A percentile compares a stretch with the other conserved stretches of the same genome.
Evolutionary conservation across 1,140 invertebrate genomes (phyloP).

Genomic region (Druon quercuslanigerum): DNA sequence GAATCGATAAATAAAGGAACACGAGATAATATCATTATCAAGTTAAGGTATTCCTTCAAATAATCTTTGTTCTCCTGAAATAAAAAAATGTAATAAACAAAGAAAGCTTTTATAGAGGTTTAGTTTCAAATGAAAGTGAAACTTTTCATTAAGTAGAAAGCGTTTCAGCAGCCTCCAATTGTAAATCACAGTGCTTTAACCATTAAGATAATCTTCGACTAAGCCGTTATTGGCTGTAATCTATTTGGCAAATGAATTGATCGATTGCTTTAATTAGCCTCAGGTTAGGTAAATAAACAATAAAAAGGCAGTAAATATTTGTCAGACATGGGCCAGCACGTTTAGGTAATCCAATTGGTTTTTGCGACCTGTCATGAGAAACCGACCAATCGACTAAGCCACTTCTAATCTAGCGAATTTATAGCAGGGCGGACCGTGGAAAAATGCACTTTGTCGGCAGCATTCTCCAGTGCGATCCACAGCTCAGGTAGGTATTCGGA

Average conservation of each 20-base stretch:
- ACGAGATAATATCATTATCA: too few species aligned
- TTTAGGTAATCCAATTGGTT: conserved; percentile 25
- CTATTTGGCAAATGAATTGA: too few species aligned
- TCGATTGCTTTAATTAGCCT: not conserved
- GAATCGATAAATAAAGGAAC: not conserved
- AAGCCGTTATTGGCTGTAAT: too few species aligned
- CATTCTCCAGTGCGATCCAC: conserved; percentile 9
- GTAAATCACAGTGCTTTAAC: too few species aligned
- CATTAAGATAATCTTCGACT: too few species aligned
- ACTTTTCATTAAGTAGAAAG: too few species aligned
- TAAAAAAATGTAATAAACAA: too few species aligned
- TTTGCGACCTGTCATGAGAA: conserved; percentile 23
- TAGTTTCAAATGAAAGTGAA: too few species aligned
- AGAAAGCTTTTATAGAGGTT: too few species aligned
- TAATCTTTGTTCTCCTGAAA: too few species aligned
- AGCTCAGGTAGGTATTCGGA: conserved; percentile 10
- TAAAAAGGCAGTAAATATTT: conserved; percentile 6
- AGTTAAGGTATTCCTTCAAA: too few species aligned
- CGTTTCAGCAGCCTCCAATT: too few species aligned
- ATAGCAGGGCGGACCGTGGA: conserved; percentile 53
- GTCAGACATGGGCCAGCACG: conserved; percentile 1
- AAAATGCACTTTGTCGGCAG: conserved; percentile 58
- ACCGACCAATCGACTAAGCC: conserved; percentile 17
- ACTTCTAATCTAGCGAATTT: conserved; percentile 44
- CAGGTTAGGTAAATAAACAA: not conserved